Evolutionary conservation across 2,888 invertebrate species (phyloP).

Genomic region (Drosophila cyrtoloma): DNA sequence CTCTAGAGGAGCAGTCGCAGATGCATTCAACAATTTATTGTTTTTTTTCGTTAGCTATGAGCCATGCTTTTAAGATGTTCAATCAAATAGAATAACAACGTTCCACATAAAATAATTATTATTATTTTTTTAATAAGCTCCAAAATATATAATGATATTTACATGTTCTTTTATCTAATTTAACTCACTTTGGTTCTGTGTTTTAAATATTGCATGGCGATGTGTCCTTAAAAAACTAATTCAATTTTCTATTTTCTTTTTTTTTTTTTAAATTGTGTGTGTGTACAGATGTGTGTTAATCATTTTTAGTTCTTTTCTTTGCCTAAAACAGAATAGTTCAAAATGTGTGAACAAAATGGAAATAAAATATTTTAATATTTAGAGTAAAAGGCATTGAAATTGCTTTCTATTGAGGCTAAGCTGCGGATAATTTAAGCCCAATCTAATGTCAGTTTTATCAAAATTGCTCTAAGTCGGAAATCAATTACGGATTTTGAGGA

Average conservation of each 20-base stretch:
- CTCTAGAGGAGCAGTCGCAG: conserved; percentile 12
- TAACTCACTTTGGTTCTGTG: neutral
- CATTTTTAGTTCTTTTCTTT: too few relatives aligned
- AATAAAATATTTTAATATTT: neutral
- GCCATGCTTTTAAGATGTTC: neutral
- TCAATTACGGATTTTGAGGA: neutral
- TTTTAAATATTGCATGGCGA: neutral
- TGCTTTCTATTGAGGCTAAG: neutral
- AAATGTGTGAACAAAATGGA: neutral
- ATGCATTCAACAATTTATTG: neutral
- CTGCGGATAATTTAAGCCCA: neutral
- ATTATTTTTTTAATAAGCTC: neutral
- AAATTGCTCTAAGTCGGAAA: rapidly evolving
- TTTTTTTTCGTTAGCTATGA: neutral
- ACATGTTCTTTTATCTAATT: neutral
- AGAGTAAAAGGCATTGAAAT: neutral
- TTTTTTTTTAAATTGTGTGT: neutral
- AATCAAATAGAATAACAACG: neutral
- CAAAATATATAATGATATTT: neutral
- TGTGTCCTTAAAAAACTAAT: neutral
- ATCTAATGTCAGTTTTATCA: neutral
- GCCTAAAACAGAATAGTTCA: too few relatives aligned
- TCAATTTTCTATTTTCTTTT: neutral
- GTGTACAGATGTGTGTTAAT: too few relatives aligned
- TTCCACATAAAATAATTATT: neutral